Evolutionary conservation across 1,140 invertebrate genomes (phyloP).

Genomic region (Monomorium pharaonis): DNA sequence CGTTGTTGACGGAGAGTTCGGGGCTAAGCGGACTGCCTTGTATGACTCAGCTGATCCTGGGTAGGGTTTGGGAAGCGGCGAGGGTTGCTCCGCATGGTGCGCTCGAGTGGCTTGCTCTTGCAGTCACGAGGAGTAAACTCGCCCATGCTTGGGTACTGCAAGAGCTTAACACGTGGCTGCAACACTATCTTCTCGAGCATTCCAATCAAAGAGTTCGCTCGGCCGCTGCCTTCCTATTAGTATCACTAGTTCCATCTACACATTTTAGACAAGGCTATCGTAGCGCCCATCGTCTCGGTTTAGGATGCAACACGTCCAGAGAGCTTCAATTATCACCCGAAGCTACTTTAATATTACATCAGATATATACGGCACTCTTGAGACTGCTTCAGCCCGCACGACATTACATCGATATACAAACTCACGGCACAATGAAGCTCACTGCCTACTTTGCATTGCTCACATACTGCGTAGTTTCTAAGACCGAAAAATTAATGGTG

Average conservation of each 20-base stretch:
- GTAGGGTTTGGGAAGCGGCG: slow-evolving; percentile 95
- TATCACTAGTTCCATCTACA: slow-evolving; percentile 94
- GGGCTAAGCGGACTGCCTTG: slow-evolving; percentile 91
- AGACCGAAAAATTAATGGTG: slow-evolving; percentile 97
- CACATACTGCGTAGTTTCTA: slow-evolving; percentile 95
- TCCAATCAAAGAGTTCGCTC: slow-evolving; percentile 93
- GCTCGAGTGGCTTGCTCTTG: slow-evolving; percentile 95
- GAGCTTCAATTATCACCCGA: slow-evolving; percentile 88
- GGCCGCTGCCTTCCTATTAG: slow-evolving; percentile 94
- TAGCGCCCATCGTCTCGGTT: slow-evolving; percentile 85
- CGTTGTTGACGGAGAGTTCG: slow-evolving; percentile 91
- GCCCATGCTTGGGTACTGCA: slow-evolving; percentile 95
- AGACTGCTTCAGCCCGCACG: slow-evolving; percentile 92
- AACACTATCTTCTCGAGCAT: slow-evolving; percentile 94
- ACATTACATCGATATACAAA: slow-evolving; percentile 93
- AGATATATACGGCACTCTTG: slow-evolving; percentile 92
- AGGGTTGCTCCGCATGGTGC: slow-evolving; percentile 95
- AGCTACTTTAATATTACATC: slow-evolving; percentile 92
- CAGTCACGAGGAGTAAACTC: slow-evolving; percentile 93
- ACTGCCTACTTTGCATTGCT: slow-evolving; percentile 96
- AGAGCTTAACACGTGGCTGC: slow-evolving; percentile 95
- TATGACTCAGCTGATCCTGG: slow-evolving; percentile 94
- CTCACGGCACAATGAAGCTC: slow-evolving; percentile 95
- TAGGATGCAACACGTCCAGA: slow-evolving; percentile 81
- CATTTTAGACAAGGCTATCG: slow-evolving; percentile 95